Base-by-base conservation (phyloP, 2,888 invertebrate genomes). In the Aphodius granarius region DNA sequence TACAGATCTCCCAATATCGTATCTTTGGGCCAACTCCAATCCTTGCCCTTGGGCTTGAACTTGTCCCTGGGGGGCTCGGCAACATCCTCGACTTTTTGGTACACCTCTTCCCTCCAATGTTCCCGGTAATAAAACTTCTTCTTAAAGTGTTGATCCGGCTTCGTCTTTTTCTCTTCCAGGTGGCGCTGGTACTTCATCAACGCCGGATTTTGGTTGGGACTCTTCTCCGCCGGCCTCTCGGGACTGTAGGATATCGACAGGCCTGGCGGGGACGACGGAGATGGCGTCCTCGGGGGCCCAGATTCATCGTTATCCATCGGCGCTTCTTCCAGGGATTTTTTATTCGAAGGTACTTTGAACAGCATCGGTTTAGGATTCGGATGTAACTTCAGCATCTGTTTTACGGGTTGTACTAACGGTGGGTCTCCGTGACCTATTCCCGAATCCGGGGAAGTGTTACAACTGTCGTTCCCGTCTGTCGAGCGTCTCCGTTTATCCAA, bases 371-470 rank as follows among this genome's bases (percentile, higher is more conserved):
- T 85, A 23, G 84, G 79, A 77, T 84, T 85, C 1, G 85, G 84
- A 75, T 86, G 86, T 76, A 86, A 78, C 79, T 86, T 86, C 18
- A 86, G 78, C 3, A 83, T 77, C 76, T 85, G 86, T 76, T 85
- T 86, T 16, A 73, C 78, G 9, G 82, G 82, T 16, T 89, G 87
- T 81, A 90, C 88, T 1, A 89, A 88, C 1, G 89, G 87, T 68
- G 89, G 87, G 77, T 89, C 89, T 75, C 91, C 91, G 86, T 93
- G 94, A 75, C 95, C 95, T 80, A 95, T 93, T 81, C 95, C 96
- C 70, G 94, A 94, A 88, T 95, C 96, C 13, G 96, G 95, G 80
- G 95, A 95, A 71, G 95, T 95, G 86, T 95, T 95, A 85, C 94
- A 94, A 82, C 94, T 91, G 80, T 88, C 86, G 73, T 89, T 91